Evolutionary conservation across 2,113 vertebrate genomes (phyloP).

Genomic region (Mastomys natalensis): DNA sequence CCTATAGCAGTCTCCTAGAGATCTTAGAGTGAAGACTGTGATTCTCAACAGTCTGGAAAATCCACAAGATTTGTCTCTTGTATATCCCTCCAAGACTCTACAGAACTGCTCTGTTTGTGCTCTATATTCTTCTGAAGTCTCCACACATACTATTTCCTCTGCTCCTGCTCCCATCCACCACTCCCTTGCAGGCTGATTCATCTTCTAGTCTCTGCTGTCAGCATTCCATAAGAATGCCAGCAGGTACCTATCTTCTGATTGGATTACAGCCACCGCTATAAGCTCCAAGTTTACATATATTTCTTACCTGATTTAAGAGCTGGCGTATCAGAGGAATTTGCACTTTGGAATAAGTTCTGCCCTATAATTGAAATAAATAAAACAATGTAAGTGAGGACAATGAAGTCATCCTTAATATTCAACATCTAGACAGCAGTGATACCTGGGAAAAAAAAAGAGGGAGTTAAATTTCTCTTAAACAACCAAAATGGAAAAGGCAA

Average conservation of each 20-base stretch:
- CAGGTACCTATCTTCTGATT: background rate
- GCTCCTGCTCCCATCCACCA: background rate
- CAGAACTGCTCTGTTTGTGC: background rate
- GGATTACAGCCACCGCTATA: background rate
- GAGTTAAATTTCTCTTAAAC: background rate
- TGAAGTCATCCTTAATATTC: conserved; percentile 46
- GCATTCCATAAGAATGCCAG: background rate
- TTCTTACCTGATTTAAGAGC: conserved; percentile 89
- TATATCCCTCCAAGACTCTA: background rate
- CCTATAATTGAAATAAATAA: conserved; percentile 83
- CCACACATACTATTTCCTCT: background rate
- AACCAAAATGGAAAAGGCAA: conserved; percentile 16
- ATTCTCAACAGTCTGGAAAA: background rate
- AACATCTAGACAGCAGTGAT: background rate
- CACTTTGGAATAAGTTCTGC: conserved; percentile 87
- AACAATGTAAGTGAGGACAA: conserved; percentile 21
- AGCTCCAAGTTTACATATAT: background rate
- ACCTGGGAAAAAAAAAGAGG: background rate
- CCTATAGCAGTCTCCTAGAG: background rate
- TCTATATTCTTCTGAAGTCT: background rate
- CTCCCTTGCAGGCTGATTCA: background rate
- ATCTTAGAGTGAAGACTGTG: background rate
- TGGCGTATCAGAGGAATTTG: conserved; percentile 81
- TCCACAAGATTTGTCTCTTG: background rate
- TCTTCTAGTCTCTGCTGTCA: background rate